Conservation (phyloP, 2,797 vertebrate genomes). For the Centroberyx gerrardi region DNA sequence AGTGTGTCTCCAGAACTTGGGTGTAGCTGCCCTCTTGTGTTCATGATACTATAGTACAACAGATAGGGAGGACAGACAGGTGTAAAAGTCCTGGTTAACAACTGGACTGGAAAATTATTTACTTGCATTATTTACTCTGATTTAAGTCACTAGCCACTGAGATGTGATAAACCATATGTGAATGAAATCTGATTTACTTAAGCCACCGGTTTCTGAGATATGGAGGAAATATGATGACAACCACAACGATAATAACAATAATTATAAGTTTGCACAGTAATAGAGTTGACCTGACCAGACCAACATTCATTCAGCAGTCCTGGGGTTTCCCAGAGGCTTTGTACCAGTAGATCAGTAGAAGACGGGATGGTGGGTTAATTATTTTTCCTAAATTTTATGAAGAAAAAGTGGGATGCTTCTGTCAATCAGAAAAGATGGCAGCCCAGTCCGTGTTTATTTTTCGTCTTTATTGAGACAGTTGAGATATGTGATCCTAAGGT, state of each 20-base stretch:
- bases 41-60: slow-evolving; percentile 22
- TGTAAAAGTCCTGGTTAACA: not conserved
- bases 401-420: not conserved
- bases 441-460: slow-evolving; percentile 27
- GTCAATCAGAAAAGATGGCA: not conserved
- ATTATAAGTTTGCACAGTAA: too few relatives aligned
- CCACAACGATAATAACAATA: too few relatives aligned
- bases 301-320: too few relatives aligned
- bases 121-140: not conserved
- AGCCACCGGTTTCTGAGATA: too few relatives aligned
- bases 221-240: too few relatives aligned
- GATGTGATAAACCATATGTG: too few relatives aligned
- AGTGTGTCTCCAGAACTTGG: not conserved
- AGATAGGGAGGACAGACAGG: not conserved
- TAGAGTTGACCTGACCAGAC: too few relatives aligned
- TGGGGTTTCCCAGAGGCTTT: too few relatives aligned
- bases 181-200: too few relatives aligned
- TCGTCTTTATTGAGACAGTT: slow-evolving; percentile 28
- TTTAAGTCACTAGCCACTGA: not conserved
- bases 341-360: too few relatives aligned
- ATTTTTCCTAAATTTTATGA: too few relatives aligned
- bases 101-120: not conserved
- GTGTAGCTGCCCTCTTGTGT: slow-evolving; percentile 59
- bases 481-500: not conserved
- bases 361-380: too few relatives aligned